Evolutionary conservation across 53 echinoderm and acorn worm genomes (phyloP).

Genomic region (Holothuria scabra): DNA sequence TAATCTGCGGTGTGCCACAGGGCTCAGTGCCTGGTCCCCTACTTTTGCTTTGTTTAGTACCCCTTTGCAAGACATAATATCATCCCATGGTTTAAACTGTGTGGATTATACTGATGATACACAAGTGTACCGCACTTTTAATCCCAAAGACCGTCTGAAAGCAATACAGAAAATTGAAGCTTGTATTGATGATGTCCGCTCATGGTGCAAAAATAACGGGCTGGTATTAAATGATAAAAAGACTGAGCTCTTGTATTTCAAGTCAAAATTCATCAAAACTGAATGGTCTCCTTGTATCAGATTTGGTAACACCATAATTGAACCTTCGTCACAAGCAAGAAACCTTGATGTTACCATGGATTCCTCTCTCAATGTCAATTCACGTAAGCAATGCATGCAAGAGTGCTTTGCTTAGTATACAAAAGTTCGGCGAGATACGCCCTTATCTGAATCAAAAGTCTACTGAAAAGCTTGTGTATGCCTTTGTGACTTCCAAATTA

Average conservation of each 20-base stretch:
- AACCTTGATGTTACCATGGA: too few species aligned
- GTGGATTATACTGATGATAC: slow-evolving; percentile 55
- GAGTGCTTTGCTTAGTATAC: too few species aligned
- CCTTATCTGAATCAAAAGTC: too few species aligned
- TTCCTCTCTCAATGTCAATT: too few species aligned
- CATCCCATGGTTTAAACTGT: too few species aligned
- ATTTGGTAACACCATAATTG: neutral
- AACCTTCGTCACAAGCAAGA: too few species aligned
- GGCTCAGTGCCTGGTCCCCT: slow-evolving; percentile 15
- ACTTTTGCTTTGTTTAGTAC: neutral
- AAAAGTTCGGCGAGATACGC: too few species aligned
- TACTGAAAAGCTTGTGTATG: too few species aligned
- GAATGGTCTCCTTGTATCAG: slow-evolving; percentile 3
- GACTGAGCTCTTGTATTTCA: slow-evolving; percentile 29
- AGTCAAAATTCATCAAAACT: slow-evolving; percentile 9
- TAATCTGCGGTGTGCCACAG: too few species aligned
- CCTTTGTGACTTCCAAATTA: too few species aligned
- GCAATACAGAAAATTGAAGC: neutral
- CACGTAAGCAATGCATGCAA: too few species aligned
- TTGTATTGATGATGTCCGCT: slow-evolving; percentile 29
- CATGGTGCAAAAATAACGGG: slow-evolving; percentile 24
- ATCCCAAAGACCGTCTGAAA: neutral
- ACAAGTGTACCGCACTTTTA: slow-evolving; percentile 29
- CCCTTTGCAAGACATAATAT: too few species aligned
- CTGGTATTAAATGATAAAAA: slow-evolving; percentile 39